Evolutionary conservation across 2,888 invertebrate genomes (phyloP).

Genomic region (Parnassius orleans): DNA sequence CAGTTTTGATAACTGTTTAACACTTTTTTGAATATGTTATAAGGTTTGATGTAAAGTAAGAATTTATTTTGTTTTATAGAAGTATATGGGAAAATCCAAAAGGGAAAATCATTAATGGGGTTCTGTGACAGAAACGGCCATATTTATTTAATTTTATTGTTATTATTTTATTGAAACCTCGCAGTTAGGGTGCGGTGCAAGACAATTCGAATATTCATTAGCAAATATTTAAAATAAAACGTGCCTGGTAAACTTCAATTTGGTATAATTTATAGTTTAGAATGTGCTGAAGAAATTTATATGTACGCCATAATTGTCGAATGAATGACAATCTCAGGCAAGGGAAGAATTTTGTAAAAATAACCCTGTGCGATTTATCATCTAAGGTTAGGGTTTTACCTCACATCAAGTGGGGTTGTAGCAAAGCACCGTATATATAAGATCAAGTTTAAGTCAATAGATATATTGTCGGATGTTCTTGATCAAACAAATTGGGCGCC

Average conservation of each 20-base stretch:
- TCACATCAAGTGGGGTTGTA: too few relatives aligned
- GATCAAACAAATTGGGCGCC: too few relatives aligned
- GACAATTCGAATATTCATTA: background rate
- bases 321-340: too few relatives aligned
- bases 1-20: slow-evolving; percentile 39
- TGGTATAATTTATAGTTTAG: too few relatives aligned
- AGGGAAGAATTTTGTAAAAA: too few relatives aligned
- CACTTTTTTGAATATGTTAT: slow-evolving; percentile 22
- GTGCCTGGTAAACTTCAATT: background rate
- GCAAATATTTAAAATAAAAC: background rate
- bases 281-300: too few relatives aligned
- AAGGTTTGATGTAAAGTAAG: slow-evolving; percentile 35
- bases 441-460: too few relatives aligned
- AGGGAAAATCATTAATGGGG: background rate
- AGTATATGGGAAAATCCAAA: background rate
- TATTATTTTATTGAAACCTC: slow-evolving; percentile 52
- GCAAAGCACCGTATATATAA: too few relatives aligned
- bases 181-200: slow-evolving; percentile 59
- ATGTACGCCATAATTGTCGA: too few relatives aligned
- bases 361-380: too few relatives aligned
- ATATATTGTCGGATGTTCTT: too few relatives aligned
- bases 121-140: slow-evolving; percentile 44
- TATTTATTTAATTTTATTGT: slow-evolving; percentile 54
- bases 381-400: too few relatives aligned
- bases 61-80: slow-evolving; percentile 31